These are phyloP conservation scores for Zaprionus bogoriensis DNA, from an alignment of 2,888 invertebrate genomes.

Conservation along the genomic window DNA sequence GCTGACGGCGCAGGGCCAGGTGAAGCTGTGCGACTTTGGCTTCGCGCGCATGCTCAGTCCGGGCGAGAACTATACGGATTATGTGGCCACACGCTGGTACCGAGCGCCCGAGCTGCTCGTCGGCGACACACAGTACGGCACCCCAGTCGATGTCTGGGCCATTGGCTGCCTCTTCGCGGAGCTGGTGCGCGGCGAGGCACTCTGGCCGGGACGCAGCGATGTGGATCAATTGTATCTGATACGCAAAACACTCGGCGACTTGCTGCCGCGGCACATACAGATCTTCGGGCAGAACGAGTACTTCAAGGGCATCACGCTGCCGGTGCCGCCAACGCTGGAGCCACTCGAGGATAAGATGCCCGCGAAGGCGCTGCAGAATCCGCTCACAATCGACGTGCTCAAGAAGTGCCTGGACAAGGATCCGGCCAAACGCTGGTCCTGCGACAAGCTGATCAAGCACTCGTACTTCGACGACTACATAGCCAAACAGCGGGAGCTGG, in stretches of 20 bases:
- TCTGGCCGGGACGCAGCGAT: conserved; percentile 99
- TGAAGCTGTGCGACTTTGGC: conserved; percentile 98
- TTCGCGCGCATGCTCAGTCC: conserved; percentile 98
- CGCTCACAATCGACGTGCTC: conserved; percentile 91
- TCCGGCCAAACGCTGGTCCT: conserved; percentile 94
- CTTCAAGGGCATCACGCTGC: conserved; percentile 93
- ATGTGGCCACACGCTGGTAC: conserved; percentile 99
- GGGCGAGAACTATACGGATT: conserved; percentile 99
- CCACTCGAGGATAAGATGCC: conserved; percentile 94
- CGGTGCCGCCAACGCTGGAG: conserved; percentile 93
- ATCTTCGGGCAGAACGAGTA: conserved; percentile 98
- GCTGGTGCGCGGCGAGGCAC: conserved; percentile 92
- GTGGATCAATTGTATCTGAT: conserved; percentile 99
- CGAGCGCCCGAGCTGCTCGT: conserved; percentile 98
- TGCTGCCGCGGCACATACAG: conserved; percentile 96
- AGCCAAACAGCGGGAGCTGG: conserved; percentile 89
- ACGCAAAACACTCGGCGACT: conserved; percentile 95
- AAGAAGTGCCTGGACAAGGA: conserved; percentile 98
- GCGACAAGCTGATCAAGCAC: conserved; percentile 94
- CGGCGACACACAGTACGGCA: conserved; percentile 96
- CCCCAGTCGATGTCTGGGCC: conserved; percentile 98
- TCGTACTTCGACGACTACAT: conserved; percentile 95
- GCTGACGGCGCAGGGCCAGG: conserved; percentile 94
- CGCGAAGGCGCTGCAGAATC: conserved; percentile 86
- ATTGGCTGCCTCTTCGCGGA: conserved; percentile 96